Percentiles rank a stretch among this genome's conserved stretches.
Conservation (phyloP, 2,888 invertebrate genomes). For the Pyralis farinalis region DNA sequence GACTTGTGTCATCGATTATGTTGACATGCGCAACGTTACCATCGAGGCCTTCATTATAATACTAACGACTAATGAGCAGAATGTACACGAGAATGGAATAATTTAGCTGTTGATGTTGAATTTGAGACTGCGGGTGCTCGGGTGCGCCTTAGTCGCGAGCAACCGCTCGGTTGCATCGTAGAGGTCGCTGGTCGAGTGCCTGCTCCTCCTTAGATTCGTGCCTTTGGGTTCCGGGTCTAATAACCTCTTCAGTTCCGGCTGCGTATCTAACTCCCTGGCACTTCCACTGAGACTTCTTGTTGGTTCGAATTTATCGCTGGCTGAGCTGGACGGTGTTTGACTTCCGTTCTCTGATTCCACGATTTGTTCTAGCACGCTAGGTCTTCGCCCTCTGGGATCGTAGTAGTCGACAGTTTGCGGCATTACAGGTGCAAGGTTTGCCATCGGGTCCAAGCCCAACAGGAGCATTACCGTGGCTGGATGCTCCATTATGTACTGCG, state of each 20-base stretch:
- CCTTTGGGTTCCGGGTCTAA: constrained; percentile 52
- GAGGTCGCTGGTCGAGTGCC: constrained; percentile 86
- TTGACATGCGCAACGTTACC: too few species aligned
- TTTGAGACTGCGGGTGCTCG: constrained; percentile 84
- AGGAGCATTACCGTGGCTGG: constrained; percentile 87
- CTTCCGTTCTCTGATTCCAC: constrained; percentile 68
- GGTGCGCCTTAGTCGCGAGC: constrained; percentile 78
- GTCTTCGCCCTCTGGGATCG: constrained; percentile 58
- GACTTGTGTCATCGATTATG: too few species aligned
- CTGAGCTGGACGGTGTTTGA: constrained; percentile 65
- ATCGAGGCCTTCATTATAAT: too few species aligned
- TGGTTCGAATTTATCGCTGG: constrained; percentile 57
- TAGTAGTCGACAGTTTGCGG: constrained; percentile 69
- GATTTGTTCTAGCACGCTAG: constrained; percentile 69
- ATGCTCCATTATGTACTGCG: constrained; percentile 85
- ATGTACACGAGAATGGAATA: constrained; percentile 49
- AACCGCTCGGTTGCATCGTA: constrained; percentile 80
- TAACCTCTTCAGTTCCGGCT: constrained; percentile 55
- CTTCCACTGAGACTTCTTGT: constrained; percentile 55
- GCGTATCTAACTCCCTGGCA: constrained; percentile 46
- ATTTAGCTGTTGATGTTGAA: constrained; percentile 72
- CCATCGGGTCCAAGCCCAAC: constrained; percentile 85
- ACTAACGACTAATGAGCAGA: constrained; percentile 63
- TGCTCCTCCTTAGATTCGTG: constrained; percentile 66
- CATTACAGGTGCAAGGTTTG: constrained; percentile 58